Evolutionary conservation across 2,113 vertebrate species (phyloP), one percentile per base, ranked within the genome.

Genomic region (Hydrochoerus hydrochaeris): DNA sequence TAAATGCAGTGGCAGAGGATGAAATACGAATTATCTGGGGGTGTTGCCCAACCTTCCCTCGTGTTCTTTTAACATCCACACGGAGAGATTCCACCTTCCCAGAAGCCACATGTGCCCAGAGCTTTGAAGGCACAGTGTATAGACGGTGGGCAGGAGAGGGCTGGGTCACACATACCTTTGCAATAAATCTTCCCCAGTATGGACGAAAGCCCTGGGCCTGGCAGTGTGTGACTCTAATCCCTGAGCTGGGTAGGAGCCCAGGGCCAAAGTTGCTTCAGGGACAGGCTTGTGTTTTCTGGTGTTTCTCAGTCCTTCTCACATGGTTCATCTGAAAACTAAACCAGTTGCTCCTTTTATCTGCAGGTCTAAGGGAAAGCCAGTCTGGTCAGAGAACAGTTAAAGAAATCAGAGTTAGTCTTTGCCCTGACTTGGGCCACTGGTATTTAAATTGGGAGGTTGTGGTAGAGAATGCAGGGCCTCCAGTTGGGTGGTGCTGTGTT

Each of bases 311-410:
- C 60, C 16, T 38, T 87, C 44, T 80, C 1, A 2, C 78, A n/a
- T n/a, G 84, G n/a, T 58, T 93, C 83, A 17, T n/a, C 73, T 30
- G 80, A 32, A 75, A 89, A 67, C 10, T 1, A 69, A 75, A 54
- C 52, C 19, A 0, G 1, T 8, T 0, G 7, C 41, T 35, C 38
- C 57, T 78, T 67, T 19, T 24, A 7, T 87, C 83, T 30, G 14
- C 75, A 20, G 60, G 16, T 82, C 85, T 19, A 0, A 20, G 60
- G 92, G 41, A 94, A 77, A 71, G 80, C 67, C 24, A 19, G n/a
- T 46, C 91, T 67, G 87, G 93, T 19, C 41, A 87, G 63, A 86
- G 78, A 95, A 95, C 9, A 38, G 96, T 97, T 95, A 96, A 97
- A 52, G 94, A 94, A 85, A 89, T 75, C 35, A 14, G 88, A 67